Evolutionary conservation across 2,888 invertebrate genomes (phyloP).

Genomic region (Athrips mouffetella): DNA sequence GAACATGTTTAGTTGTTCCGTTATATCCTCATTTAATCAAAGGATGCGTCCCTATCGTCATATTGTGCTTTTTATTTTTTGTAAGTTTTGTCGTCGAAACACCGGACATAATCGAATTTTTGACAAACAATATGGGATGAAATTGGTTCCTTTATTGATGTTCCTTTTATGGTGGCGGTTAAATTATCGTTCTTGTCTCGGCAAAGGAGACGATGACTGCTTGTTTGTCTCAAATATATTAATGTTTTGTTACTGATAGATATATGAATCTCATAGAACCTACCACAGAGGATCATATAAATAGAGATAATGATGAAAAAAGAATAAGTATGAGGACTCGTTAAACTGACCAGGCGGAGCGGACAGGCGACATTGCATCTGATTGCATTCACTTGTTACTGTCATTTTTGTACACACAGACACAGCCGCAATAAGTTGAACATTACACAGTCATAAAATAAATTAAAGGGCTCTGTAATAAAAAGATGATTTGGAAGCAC

Average conservation of each 20-base stretch:
- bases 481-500: conserved; percentile 2
- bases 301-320: conserved; percentile 10
- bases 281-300: conserved; percentile 16
- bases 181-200: conserved; percentile 48
- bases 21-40: conserved; percentile 59
- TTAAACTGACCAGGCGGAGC: conserved; percentile 4
- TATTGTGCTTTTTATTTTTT: conserved; percentile 36
- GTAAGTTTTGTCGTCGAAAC: conserved; percentile 56
- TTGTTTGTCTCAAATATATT: conserved; percentile 25
- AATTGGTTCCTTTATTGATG: conserved; percentile 69
- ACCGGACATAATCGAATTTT: conserved; percentile 71
- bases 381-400: conserved; percentile 7
- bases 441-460: not conserved
- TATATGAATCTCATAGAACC: conserved; percentile 19
- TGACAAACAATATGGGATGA: conserved; percentile 70
- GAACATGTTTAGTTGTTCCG: conserved; percentile 56
- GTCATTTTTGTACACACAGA: not conserved
- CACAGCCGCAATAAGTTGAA: not conserved
- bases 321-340: not conserved
- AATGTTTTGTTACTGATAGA: conserved; percentile 22
- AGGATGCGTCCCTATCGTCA: conserved; percentile 50
- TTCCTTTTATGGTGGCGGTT: conserved; percentile 50
- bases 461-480: not conserved
- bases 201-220: conserved; percentile 25
- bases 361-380: conserved; percentile 10